Conservation (phyloP, 2,888 invertebrate species). For the Mesorhabditis sp. region DNA sequence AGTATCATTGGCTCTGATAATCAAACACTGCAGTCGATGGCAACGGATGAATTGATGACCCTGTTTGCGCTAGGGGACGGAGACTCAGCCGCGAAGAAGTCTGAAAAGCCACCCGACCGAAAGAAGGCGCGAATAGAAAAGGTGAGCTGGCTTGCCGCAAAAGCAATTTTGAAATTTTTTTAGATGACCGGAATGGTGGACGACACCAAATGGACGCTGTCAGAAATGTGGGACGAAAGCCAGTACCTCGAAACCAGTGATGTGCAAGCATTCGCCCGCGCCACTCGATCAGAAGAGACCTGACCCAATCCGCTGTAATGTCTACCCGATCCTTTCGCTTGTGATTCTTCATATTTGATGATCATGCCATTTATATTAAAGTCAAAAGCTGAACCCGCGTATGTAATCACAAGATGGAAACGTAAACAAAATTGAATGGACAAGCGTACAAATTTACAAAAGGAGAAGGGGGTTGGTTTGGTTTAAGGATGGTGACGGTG, state of each 20-base stretch:
- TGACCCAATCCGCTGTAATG: too few species aligned
- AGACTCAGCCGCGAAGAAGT: conserved; percentile 9
- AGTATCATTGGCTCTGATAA: conserved; percentile 56
- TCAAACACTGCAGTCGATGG: conserved; percentile 53
- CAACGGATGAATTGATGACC: conserved; percentile 54
- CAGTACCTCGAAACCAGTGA: conserved; percentile 50
- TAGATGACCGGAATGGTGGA: conserved; percentile 16
- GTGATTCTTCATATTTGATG: too few species aligned
- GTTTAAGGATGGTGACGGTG: neutral
- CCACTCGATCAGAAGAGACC: too few species aligned
- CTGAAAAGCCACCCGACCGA: conserved; percentile 11
- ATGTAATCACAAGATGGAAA: too few species aligned
- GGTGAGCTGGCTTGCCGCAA: neutral
- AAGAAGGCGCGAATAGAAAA: conserved; percentile 11
- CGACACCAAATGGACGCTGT: conserved; percentile 39
- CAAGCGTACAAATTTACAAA: too few species aligned
- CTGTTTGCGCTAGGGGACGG: conserved; percentile 46
- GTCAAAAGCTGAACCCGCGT: too few species aligned
- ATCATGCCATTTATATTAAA: too few species aligned
- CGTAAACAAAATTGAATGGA: too few species aligned
- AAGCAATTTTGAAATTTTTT: conserved; percentile 7
- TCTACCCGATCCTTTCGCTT: too few species aligned
- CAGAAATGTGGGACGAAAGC: conserved; percentile 53
- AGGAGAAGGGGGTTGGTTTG: neutral
- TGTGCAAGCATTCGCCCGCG: conserved; percentile 18